Evolutionary conservation across 2,888 invertebrate genomes (phyloP), one percentile per base, ranked within the genome.

Genomic region (Drosophila monieri): DNA sequence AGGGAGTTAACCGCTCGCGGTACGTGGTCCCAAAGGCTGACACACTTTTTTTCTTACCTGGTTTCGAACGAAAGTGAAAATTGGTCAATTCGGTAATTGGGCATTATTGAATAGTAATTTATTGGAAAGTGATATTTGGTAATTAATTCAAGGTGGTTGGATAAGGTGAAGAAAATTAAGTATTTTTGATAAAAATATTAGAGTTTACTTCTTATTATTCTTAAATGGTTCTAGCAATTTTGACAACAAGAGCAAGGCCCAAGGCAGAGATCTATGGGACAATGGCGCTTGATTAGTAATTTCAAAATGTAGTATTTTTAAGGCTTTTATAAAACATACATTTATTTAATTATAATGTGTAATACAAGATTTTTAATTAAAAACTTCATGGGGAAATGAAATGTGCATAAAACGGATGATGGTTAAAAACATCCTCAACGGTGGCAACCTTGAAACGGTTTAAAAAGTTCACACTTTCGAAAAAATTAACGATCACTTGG

Each of bases 371-470:
- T 3, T 27, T 68, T 68, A 65, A 68, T 65, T 68, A 65, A 54
- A 65, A 65, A 41, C 46, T 47, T 67, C 18, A 54, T 54, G 55
- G 55, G 67, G 55, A 65, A 54, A 25, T 47, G 37, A 46, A 54
- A 46, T 67, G 54, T 37, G 37, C 15, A 64, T 69, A 46, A 52
- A 67, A 35, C 8, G 44, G 27, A 25, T 12, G 23, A 23, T 27
- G 35, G 27, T 48, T 37, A 56, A 46, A 15, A 54, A 32, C 43
- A 70, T 60, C 70, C 39, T 58, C 62, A 32, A 10, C 61, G 8
- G 23, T 10, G 41, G 30, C 52, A 72, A 74, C 78, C 85, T 84
- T 74, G 85, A 75, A 54, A 39, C 30, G 57, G 21, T 23, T 49
- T 55, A 39, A 56, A 54, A 47, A 46, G 23, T 59, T 37, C 54